Evolutionary conservation across 2,113 vertebrate species (phyloP).

Genomic region (Columba livia): DNA sequence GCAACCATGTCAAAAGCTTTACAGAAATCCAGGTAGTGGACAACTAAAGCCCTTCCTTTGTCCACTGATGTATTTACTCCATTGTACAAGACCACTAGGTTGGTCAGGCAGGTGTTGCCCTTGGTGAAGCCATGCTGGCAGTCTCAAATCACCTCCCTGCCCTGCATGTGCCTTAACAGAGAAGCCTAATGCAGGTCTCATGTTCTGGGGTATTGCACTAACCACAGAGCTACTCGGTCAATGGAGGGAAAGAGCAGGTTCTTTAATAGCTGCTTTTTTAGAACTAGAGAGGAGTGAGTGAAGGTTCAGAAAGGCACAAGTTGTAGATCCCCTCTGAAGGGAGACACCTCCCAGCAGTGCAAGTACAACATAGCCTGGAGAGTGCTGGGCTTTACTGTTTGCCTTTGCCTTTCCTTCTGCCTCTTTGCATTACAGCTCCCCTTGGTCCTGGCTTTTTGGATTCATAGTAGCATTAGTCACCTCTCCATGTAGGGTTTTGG

Average conservation of each 20-base stretch:
- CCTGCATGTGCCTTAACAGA: not conserved
- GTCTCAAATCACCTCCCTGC: too few relatives aligned
- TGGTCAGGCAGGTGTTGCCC: too few relatives aligned
- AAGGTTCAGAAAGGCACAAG: not conserved
- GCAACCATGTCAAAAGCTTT: too few relatives aligned
- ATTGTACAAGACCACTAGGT: too few relatives aligned
- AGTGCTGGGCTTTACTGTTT: not conserved
- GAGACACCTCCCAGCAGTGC: not conserved
- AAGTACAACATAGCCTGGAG: not conserved
- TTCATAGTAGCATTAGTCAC: not conserved
- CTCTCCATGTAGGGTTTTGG: not conserved
- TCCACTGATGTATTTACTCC: too few relatives aligned
- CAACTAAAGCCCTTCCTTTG: too few relatives aligned
- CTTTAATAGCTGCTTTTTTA: not conserved
- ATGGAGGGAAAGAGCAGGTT: not conserved
- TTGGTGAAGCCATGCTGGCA: too few relatives aligned
- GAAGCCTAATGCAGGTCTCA: not conserved
- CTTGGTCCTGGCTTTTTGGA: not conserved
- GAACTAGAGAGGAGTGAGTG: not conserved
- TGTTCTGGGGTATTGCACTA: not conserved
- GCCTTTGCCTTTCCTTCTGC: not conserved
- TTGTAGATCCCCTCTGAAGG: not conserved
- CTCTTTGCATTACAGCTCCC: not conserved
- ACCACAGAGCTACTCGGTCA: not conserved
- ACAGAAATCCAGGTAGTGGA: too few relatives aligned